These are phyloP conservation scores for Xenentodon cancila DNA, from an alignment of 2,797 vertebrate genomes.

Conservation along the genomic window DNA sequence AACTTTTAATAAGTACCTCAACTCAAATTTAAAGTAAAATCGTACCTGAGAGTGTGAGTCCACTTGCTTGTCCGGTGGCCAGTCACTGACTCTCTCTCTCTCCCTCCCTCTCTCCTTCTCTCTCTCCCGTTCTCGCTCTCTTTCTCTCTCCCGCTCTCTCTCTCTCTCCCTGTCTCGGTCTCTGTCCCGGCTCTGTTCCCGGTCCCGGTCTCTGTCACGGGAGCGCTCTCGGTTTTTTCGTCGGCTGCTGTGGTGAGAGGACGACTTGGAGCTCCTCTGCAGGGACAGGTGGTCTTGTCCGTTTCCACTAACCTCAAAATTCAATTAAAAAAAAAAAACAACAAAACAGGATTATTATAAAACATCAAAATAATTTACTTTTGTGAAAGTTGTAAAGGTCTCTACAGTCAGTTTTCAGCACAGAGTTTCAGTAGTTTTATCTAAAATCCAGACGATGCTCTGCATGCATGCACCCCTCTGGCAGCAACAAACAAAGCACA, in stretches of 20 bases:
- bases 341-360: neutral
- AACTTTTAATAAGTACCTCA: too few relatives aligned
- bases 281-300: constrained; percentile 92
- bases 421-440: constrained; percentile 5
- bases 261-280: constrained; percentile 88
- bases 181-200: constrained; percentile 71
- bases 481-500: constrained; percentile 46
- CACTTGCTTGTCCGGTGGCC: constrained; percentile 91
- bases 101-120: constrained; percentile 74
- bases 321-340: constrained; percentile 2
- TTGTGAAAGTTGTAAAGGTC: neutral
- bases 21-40: neutral
- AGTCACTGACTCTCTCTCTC: constrained; percentile 80
- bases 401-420: too few relatives aligned
- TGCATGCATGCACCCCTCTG: constrained; percentile 43
- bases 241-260: constrained; percentile 91
- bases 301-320: constrained; percentile 88
- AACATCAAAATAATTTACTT: neutral
- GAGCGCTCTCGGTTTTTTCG: constrained; percentile 95
- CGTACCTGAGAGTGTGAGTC: constrained; percentile 93
- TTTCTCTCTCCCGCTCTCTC: constrained; percentile 71
- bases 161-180: constrained; percentile 79
- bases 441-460: constrained; percentile 23
- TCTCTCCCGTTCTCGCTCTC: constrained; percentile 72
- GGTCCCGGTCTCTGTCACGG: constrained; percentile 77